Conservation (phyloP, 2,113 vertebrate species). For the Malurus alboscapulatus region DNA sequence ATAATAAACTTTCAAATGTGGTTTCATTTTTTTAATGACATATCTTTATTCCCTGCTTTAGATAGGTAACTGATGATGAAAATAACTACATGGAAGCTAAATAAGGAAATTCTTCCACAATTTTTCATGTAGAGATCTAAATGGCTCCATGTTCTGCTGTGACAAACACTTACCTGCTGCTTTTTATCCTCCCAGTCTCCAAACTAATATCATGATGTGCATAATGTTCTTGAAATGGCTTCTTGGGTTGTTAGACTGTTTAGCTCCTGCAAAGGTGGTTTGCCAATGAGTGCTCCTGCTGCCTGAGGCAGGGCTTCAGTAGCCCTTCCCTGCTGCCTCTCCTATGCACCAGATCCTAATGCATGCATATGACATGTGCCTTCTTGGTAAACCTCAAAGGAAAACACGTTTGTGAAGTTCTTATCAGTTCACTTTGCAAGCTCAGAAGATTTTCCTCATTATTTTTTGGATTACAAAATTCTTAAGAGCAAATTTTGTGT, state of each 20-base stretch:
- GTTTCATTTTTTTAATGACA: not conserved
- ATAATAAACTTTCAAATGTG: not conserved
- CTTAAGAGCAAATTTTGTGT: not conserved
- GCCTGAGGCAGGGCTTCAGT: not conserved
- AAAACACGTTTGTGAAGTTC: not conserved
- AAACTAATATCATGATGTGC: not conserved
- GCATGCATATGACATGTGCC: accelerated
- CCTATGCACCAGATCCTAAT: not conserved
- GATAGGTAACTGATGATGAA: not conserved
- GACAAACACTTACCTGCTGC: not conserved
- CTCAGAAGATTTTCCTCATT: not conserved
- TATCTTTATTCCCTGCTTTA: not conserved
- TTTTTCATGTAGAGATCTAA: not conserved
- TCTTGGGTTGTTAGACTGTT: not conserved
- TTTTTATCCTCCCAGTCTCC: not conserved
- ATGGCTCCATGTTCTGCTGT: not conserved
- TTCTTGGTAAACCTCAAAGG: not conserved
- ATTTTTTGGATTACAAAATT: not conserved
- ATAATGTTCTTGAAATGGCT: not conserved
- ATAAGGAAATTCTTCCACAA: not conserved
- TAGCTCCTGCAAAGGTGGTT: not conserved
- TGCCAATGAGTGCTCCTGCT: not conserved
- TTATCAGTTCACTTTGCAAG: not conserved
- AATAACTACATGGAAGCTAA: not conserved
- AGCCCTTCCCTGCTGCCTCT: not conserved